Evolutionary conservation across 2,888 invertebrate genomes (phyloP).

Genomic region (Drosophila lutescens): DNA sequence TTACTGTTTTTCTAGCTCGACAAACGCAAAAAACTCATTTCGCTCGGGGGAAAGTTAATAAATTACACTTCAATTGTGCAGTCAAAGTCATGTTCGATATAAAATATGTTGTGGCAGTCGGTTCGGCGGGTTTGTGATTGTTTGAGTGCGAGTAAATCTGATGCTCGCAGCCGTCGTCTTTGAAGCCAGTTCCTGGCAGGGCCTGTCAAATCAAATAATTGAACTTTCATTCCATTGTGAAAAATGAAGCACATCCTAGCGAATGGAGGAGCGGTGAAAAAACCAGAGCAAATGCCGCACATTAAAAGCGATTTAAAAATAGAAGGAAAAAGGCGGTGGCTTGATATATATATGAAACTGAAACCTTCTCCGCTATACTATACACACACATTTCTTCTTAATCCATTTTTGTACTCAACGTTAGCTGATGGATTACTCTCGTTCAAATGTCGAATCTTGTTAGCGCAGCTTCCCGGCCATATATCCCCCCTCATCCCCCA

Average conservation of each 20-base stretch:
- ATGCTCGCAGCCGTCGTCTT: conserved; percentile 31
- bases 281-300: conserved; percentile 59
- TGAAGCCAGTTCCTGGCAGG: conserved; percentile 44
- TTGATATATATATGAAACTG: conserved; percentile 51
- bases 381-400: conserved; percentile 52
- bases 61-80: conserved; percentile 67
- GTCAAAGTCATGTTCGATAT: conserved; percentile 59
- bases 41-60: conserved; percentile 55
- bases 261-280: conserved; percentile 18
- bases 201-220: conserved; percentile 78
- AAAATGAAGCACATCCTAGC: conserved; percentile 59
- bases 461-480: conserved; percentile 47
- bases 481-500: not conserved
- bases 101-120: conserved; percentile 56
- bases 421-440: conserved; percentile 73
- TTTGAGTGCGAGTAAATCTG: conserved; percentile 53
- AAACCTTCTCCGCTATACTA: conserved; percentile 25
- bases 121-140: conserved; percentile 20
- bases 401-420: conserved; percentile 67
- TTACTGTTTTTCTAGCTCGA: conserved; percentile 7
- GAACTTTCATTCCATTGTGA: conserved; percentile 72
- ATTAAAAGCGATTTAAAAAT: conserved; percentile 64
- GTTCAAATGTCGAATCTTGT: conserved; percentile 76
- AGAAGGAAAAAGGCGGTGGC: conserved; percentile 28
- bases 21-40: conserved; percentile 39